Base-by-base conservation (phyloP, 2,113 vertebrate genomes). In the Sciurus niger region DNA sequence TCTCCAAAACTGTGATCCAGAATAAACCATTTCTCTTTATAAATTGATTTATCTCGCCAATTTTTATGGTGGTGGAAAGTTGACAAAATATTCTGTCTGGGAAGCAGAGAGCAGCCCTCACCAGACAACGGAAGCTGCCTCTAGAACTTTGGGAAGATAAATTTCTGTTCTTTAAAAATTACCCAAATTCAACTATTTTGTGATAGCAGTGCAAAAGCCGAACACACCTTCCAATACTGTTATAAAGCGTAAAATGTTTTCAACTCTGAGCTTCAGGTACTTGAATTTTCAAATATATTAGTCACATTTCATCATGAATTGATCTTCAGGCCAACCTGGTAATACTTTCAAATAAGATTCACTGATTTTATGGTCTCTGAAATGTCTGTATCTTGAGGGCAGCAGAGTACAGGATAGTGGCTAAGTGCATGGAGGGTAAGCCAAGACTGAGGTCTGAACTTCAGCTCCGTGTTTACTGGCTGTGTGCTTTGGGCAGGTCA, bases 301-400 rank as follows among this genome's bases (percentile, higher is more conserved):
- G 24, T 73, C 53, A 53, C 25, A 10, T 65, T 90, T 83, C 60
- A 90, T 84, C 16, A 55, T 8, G 77, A 58, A 51, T 17, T 25
- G 22, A 82, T 53, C 46, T 85, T 95, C 9, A 73, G 67, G 24
- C 30, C 16, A 84, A 32, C 1, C 11, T 20, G 9, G 32, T 17
- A 78, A 1, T 85, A 68, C 51, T 96, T 93, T 84, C 55, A 94
- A 77, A 84, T 84, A 80, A 94, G 87, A 93, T 76, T 70, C 17
- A n/a, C 32, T 88, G 37, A 28, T 78, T 79, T 67, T 2, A 4
- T 40, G 67, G n/a, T 53, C 77, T 84, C n/a, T 73, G 60, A 80
- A 60, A 46, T 68, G 94, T 96, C 34, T 74, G 3, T 32, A n/a
- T 84, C n/a, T 46, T 67, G 58, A 95, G 70, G 32, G 24, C 46